Percentiles rank a stretch among this genome's conserved stretches.
These are phyloP conservation scores for Hozukius guyotensis DNA, from an alignment of 2,797 vertebrate genomes.

Conservation along the genomic window DNA sequence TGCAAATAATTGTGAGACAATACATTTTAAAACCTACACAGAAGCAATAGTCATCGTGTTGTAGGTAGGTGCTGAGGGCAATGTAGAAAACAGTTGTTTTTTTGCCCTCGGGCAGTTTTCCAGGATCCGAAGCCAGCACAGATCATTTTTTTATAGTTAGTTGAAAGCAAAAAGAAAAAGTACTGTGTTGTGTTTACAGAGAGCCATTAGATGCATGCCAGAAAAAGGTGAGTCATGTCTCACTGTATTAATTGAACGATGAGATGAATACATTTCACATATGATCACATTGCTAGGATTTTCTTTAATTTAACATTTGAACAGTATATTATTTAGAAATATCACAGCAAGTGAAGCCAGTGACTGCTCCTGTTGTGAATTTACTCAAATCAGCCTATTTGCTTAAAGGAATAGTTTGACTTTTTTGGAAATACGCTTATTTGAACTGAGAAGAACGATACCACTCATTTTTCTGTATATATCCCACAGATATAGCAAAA, in stretches of 20 bases:
- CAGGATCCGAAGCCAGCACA: conserved; percentile 14
- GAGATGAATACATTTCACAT: not conserved
- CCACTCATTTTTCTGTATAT: accelerated
- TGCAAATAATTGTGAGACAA: not conserved
- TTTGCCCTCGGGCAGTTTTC: conserved; percentile 38
- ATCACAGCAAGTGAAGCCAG: not conserved
- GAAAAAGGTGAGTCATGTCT: not conserved
- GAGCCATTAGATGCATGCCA: not conserved
- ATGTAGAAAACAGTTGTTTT: conserved; percentile 14
- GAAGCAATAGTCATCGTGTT: conserved; percentile 13
- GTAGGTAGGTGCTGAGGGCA: conserved; percentile 8
- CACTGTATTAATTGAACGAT: not conserved
- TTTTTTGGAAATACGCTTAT: not conserved
- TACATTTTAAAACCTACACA: conserved; percentile 26
- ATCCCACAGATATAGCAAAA: too few species aligned
- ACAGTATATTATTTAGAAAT: not conserved
- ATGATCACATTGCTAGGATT: not conserved
- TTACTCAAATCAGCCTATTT: not conserved
- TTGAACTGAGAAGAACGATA: not conserved
- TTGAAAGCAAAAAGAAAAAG: conserved; percentile 16
- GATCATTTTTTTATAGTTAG: conserved; percentile 7
- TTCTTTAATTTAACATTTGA: not conserved
- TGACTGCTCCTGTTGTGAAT: not conserved
- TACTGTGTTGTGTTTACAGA: conserved; percentile 11
- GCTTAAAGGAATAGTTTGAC: not conserved